Percentiles rank a stretch among this genome's conserved stretches.
Conservation (phyloP, 1,140 invertebrate species). For the Copidosoma floridanum region DNA sequence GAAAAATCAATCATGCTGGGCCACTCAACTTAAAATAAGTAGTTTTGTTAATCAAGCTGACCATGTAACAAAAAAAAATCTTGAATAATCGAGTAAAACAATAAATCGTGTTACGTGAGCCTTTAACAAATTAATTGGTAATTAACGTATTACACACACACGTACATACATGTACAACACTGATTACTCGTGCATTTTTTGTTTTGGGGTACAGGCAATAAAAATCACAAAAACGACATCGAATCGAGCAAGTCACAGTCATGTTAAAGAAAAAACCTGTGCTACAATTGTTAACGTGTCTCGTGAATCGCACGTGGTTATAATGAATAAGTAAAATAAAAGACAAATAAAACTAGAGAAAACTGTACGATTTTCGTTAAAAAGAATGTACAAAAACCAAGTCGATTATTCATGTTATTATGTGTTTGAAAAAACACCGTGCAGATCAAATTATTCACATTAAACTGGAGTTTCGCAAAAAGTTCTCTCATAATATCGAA, state of each 20-base stretch:
- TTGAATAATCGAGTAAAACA: neutral
- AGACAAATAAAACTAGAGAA: neutral
- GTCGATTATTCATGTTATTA: neutral
- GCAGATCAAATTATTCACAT: slow-evolving; percentile 18
- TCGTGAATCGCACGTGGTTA: too few relatives aligned
- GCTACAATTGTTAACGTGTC: too few relatives aligned
- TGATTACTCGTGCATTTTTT: slow-evolving; percentile 8
- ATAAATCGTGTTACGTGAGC: neutral
- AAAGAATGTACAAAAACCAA: neutral
- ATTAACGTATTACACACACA: neutral
- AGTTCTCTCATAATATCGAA: neutral
- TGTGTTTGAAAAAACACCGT: slow-evolving; percentile 10
- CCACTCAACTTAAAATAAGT: neutral
- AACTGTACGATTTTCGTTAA: too few relatives aligned
- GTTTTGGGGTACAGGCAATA: slow-evolving; percentile 19
- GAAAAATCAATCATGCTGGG: slow-evolving; percentile 17
- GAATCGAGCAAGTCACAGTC: slow-evolving; percentile 5
- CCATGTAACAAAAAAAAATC: neutral
- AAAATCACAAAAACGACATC: too few relatives aligned
- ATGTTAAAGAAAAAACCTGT: neutral
- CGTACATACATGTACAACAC: too few relatives aligned
- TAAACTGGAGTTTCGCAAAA: neutral
- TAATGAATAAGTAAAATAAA: neutral
- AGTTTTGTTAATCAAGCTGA: neutral
- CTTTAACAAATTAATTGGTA: neutral